Evolutionary conservation across 2,113 vertebrate genomes (phyloP).

Genomic region (Regulus satrapa): DNA sequence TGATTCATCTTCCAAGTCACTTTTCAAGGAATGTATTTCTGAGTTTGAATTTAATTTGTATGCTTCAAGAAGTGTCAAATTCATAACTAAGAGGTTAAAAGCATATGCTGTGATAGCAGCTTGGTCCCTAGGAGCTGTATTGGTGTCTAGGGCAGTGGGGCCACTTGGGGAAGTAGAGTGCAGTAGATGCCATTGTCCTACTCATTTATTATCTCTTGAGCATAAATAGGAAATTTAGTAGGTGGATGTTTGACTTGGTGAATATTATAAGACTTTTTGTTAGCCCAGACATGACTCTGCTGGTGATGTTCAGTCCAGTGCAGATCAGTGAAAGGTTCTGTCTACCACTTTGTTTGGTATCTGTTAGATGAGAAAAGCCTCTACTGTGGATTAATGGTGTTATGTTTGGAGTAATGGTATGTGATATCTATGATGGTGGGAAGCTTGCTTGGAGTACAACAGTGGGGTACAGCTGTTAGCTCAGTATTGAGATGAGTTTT

Average conservation of each 20-base stretch:
- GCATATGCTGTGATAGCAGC: accelerated
- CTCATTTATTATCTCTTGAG: background rate
- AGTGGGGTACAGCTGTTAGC: background rate
- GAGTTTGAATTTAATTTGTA: background rate
- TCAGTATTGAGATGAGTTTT: background rate
- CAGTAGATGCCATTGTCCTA: background rate
- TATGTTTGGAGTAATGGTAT: background rate
- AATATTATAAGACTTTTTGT: background rate
- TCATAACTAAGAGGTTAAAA: background rate
- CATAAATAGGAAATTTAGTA: background rate
- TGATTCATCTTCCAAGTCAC: background rate
- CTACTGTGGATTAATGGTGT: background rate
- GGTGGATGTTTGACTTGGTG: background rate
- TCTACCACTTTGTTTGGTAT: background rate
- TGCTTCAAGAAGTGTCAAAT: background rate
- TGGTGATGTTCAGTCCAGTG: background rate
- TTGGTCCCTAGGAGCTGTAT: background rate
- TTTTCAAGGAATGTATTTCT: background rate
- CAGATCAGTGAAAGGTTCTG: background rate
- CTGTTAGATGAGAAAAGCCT: background rate
- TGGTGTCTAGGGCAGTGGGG: background rate
- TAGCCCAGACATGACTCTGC: background rate
- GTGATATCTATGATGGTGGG: background rate
- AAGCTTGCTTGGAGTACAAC: background rate
- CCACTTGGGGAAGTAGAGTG: background rate